phyloP scores from a whole-genome alignment of 64 coral and sea anemone species.

The Porites lutea region DNA sequence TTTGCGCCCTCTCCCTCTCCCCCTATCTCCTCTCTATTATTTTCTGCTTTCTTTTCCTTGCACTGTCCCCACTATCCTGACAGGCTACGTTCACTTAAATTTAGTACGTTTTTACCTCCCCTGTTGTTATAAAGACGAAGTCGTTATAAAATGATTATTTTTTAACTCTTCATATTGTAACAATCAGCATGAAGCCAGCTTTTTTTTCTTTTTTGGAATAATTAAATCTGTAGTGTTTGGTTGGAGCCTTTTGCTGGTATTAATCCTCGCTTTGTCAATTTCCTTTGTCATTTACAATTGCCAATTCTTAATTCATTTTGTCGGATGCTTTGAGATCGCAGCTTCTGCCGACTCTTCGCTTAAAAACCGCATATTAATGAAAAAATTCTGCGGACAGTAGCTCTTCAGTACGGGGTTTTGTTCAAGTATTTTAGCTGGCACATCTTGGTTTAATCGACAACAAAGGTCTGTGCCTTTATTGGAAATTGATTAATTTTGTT shows the following conservation, averaged over 20 bases:
- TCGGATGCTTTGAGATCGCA: not conserved
- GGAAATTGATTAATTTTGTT: not conserved
- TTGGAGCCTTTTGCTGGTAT: not conserved
- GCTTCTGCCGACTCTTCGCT: not conserved
- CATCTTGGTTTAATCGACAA: not conserved
- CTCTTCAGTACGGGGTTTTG: too few species aligned
- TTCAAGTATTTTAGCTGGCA: too few species aligned
- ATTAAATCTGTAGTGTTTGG: not conserved
- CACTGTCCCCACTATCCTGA: too few species aligned
- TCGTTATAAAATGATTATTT: constrained; percentile 23
- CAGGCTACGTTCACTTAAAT: too few species aligned
- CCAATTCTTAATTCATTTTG: not conserved
- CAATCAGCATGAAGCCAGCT: not conserved
- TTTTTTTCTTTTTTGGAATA: not conserved
- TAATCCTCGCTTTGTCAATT: not conserved
- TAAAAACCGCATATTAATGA: not conserved
- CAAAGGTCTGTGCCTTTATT: not conserved
- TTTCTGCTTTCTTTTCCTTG: too few species aligned
- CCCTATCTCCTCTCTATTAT: too few species aligned
- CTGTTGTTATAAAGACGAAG: not conserved
- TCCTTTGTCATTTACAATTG: constrained; percentile 20
- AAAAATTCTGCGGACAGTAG: not conserved
- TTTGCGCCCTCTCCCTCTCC: too few species aligned
- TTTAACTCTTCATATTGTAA: not conserved
- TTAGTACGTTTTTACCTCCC: not conserved